Conservation (phyloP, 2,113 vertebrate genomes). For the Hemiscyllium ocellatum region DNA sequence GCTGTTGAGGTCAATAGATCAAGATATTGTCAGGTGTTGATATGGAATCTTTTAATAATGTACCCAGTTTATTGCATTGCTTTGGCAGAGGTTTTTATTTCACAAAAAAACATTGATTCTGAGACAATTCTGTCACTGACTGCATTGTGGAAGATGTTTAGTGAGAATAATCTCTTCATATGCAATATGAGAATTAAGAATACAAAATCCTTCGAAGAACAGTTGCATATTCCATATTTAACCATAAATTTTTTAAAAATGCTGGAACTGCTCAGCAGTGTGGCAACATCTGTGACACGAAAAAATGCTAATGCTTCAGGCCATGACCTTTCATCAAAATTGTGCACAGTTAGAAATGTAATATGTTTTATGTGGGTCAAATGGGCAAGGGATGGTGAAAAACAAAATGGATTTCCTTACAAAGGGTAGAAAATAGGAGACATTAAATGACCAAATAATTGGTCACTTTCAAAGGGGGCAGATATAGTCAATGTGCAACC, state of each 20-base stretch:
- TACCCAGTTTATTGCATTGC: constrained; percentile 26
- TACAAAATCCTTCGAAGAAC: background rate
- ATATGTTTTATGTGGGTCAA: too few species aligned
- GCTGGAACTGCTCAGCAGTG: too few species aligned
- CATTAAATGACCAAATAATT: too few species aligned
- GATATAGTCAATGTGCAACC: background rate
- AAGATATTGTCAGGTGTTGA: constrained; percentile 31
- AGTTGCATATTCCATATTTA: background rate
- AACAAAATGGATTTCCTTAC: too few species aligned
- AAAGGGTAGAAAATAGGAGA: too few species aligned
- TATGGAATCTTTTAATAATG: constrained; percentile 35
- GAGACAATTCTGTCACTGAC: background rate
- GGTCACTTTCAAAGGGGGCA: background rate
- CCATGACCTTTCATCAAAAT: too few species aligned
- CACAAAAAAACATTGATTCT: background rate
- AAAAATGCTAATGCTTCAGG: too few species aligned
- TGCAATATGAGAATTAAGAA: background rate
- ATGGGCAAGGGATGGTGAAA: too few species aligned
- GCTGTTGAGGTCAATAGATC: constrained; percentile 30
- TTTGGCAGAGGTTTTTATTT: constrained; percentile 5
- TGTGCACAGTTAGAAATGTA: too few species aligned
- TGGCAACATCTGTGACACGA: too few species aligned
- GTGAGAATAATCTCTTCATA: constrained; percentile 7
- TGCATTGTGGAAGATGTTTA: background rate
- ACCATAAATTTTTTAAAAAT: background rate